These are phyloP conservation scores for Notolabrus celidotus DNA, from an alignment of 2,797 vertebrate genomes.

Conservation along the genomic window DNA sequence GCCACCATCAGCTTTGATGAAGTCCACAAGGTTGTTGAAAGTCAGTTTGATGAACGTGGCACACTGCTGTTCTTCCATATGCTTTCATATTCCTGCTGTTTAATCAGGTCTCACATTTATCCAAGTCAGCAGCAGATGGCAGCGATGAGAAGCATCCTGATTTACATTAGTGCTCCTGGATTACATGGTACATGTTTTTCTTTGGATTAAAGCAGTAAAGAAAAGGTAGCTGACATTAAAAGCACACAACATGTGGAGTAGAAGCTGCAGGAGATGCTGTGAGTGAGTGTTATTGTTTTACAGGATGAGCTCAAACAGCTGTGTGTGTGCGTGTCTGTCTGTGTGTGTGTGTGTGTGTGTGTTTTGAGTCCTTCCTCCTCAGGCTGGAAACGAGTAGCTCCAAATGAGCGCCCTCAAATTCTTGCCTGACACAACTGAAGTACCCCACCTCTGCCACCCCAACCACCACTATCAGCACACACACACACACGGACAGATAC, in stretches of 20 bases:
- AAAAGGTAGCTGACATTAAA: not conserved
- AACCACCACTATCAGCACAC: not conserved
- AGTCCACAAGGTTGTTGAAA: not conserved
- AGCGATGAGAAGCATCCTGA: not conserved
- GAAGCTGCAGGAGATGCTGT: too few relatives aligned
- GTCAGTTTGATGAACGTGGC: not conserved
- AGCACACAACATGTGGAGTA: too few relatives aligned
- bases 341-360: not conserved
- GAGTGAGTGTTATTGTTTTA: too few relatives aligned
- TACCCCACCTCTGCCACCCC: conserved; percentile 6
- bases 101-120: not conserved
- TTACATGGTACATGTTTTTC: not conserved
- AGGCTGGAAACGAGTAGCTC: too few relatives aligned
- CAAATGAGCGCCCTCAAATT: conserved; percentile 91
- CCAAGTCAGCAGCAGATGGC: conserved; percentile 27
- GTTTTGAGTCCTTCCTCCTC: conserved; percentile 17
- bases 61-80: too few relatives aligned
- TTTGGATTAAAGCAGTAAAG: not conserved
- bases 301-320: not conserved
- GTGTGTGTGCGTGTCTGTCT: too few relatives aligned
- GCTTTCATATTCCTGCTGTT: not conserved
- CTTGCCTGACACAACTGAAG: conserved; percentile 86
- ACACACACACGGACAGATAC: not conserved
- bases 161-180: not conserved
- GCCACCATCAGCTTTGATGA: not conserved